Evolutionary conservation across 2,888 invertebrate species (phyloP).

Genomic region (Hetaerina titia): DNA sequence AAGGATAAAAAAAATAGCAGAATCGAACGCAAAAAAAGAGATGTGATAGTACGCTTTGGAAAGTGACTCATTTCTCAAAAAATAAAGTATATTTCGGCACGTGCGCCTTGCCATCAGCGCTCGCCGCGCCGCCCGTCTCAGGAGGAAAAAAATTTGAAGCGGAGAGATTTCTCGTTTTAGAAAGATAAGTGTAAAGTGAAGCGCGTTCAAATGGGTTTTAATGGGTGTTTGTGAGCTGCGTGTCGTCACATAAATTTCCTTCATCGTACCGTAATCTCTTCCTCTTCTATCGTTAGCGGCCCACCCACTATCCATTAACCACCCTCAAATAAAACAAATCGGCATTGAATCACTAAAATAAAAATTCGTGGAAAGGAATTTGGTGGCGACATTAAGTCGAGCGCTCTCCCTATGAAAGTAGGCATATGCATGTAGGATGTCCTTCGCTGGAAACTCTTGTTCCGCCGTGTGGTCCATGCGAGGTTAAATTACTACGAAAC

Average conservation of each 20-base stretch:
- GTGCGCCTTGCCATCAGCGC: neutral
- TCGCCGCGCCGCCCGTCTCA: neutral
- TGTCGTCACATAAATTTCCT: constrained; percentile 26
- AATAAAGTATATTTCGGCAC: neutral
- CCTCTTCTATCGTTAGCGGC: neutral
- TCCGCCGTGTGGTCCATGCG: too few relatives aligned
- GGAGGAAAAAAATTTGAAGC: neutral
- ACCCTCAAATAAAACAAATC: neutral
- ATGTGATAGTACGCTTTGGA: neutral
- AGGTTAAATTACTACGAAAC: too few relatives aligned
- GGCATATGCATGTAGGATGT: too few relatives aligned
- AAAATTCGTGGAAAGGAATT: neutral
- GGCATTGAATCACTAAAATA: neutral
- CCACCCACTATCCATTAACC: neutral
- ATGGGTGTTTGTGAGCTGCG: neutral
- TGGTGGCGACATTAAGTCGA: neutral
- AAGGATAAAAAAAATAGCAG: neutral
- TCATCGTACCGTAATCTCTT: neutral
- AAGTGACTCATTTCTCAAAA: neutral
- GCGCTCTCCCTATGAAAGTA: neutral
- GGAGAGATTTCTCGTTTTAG: neutral
- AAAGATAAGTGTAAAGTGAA: neutral
- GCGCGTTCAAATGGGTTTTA: constrained; percentile 8
- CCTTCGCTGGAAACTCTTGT: too few relatives aligned
- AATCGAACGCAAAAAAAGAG: neutral